Evolutionary conservation across 1,140 invertebrate species (phyloP).

Genomic region (Caenorhabditis latens): DNA sequence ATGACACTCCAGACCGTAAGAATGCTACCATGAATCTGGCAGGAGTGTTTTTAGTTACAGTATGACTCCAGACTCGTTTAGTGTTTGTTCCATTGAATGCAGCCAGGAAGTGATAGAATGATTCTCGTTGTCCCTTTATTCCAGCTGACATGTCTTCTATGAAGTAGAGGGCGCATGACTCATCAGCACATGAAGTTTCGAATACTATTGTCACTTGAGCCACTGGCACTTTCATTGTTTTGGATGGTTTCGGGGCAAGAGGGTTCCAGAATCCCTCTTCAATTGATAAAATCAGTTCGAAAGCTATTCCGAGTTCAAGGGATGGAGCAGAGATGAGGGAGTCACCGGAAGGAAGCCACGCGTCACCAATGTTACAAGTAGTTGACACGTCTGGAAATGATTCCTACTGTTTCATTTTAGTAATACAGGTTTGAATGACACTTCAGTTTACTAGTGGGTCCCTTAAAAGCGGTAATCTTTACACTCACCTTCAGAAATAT

Average conservation of each 20-base stretch:
- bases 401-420: background rate
- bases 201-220: slow-evolving; percentile 57
- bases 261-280: slow-evolving; percentile 72
- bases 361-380: slow-evolving; percentile 69
- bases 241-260: slow-evolving; percentile 63
- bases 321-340: slow-evolving; percentile 76
- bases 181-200: slow-evolving; percentile 46
- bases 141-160: slow-evolving; percentile 54
- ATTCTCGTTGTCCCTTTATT: background rate
- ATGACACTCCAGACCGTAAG: slow-evolving; percentile 78
- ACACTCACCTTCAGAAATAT: slow-evolving; percentile 69
- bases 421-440: too few relatives aligned
- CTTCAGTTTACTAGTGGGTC: too few relatives aligned
- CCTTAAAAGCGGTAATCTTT: too few relatives aligned
- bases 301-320: slow-evolving; percentile 75
- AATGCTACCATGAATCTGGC: slow-evolving; percentile 82
- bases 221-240: slow-evolving; percentile 70
- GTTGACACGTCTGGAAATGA: slow-evolving; percentile 65
- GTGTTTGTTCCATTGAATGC: slow-evolving; percentile 79
- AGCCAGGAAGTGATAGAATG: slow-evolving; percentile 66
- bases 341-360: slow-evolving; percentile 73
- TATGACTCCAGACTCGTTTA: slow-evolving; percentile 70
- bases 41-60: slow-evolving; percentile 79
- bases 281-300: slow-evolving; percentile 72
- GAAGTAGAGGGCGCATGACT: slow-evolving; percentile 56